These are phyloP conservation scores for Isurus oxyrinchus DNA, from an alignment of 2,113 vertebrate species.

Conservation along the genomic window DNA sequence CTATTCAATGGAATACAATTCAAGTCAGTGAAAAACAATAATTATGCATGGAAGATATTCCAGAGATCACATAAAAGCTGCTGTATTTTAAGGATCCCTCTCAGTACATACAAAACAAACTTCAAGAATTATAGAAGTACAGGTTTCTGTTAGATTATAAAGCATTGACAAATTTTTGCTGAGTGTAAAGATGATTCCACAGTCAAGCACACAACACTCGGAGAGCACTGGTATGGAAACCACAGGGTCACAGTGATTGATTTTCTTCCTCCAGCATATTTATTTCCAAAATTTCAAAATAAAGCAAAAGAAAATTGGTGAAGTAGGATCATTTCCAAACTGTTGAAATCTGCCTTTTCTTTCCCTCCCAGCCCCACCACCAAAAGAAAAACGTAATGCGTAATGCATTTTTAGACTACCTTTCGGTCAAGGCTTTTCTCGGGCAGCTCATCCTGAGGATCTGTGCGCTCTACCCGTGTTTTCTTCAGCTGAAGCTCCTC, in stretches of 20 bases:
- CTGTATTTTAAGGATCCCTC: not conserved
- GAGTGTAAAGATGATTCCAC: not conserved
- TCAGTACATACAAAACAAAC: not conserved
- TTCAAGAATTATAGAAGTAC: not conserved
- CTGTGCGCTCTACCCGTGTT: slow-evolving; percentile 48
- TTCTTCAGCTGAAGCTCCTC: slow-evolving; percentile 55
- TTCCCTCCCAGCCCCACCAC: not conserved
- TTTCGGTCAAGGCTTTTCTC: slow-evolving; percentile 52
- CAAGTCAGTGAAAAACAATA: not conserved
- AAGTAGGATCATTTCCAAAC: not conserved
- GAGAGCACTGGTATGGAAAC: not conserved
- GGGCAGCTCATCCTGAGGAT: slow-evolving; percentile 49
- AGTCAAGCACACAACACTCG: not conserved
- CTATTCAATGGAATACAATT: not conserved
- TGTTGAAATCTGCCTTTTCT: not conserved
- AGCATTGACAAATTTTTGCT: not conserved
- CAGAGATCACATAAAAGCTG: not conserved
- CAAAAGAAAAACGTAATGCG: not conserved
- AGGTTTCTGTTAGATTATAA: not conserved
- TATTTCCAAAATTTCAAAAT: not conserved
- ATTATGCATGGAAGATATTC: not conserved
- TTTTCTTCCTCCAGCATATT: not conserved
- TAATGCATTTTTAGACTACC: slow-evolving; percentile 44
- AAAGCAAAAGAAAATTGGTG: not conserved
- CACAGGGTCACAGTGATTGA: not conserved